Conservation (phyloP, 2,113 vertebrate species). For the Tor tambroides region DNA sequence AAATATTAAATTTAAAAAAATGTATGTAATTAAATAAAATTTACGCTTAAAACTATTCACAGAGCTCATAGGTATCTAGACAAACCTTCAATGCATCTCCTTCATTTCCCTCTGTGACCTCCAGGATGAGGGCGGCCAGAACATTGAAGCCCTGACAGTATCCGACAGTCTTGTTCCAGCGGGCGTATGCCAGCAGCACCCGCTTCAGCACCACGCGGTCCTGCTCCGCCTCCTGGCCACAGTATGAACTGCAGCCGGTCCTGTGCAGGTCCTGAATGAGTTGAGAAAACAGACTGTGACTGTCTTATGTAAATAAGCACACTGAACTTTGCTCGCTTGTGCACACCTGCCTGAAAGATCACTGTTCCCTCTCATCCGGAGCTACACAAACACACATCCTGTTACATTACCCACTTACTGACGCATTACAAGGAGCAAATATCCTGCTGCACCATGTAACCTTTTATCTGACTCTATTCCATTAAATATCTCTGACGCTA, state of each 20-base stretch:
- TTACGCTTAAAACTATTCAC: too few species aligned
- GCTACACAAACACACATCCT: slow-evolving; percentile 14
- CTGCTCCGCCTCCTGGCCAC: slow-evolving; percentile 88
- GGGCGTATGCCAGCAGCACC: slow-evolving; percentile 85
- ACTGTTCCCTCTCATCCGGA: slow-evolving; percentile 34
- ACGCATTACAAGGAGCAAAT: slow-evolving; percentile 63
- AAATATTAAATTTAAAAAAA: too few species aligned
- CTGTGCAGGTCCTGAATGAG: slow-evolving; percentile 74
- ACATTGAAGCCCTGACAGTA: slow-evolving; percentile 93
- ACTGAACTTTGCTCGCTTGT: slow-evolving; percentile 51
- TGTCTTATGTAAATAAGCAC: neutral
- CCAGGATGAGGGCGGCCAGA: slow-evolving; percentile 86
- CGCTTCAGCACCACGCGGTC: slow-evolving; percentile 87
- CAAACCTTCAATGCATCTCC: slow-evolving; percentile 87
- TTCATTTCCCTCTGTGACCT: slow-evolving; percentile 88
- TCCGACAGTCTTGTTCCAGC: slow-evolving; percentile 89
- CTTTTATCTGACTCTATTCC: slow-evolving; percentile 10
- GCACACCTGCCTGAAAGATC: slow-evolving; percentile 2
- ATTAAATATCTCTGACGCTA: slow-evolving; percentile 5
- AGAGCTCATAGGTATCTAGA: too few species aligned
- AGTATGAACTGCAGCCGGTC: slow-evolving; percentile 89
- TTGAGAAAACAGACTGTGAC: neutral
- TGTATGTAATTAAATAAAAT: too few species aligned
- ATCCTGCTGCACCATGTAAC: slow-evolving; percentile 50
- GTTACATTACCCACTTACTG: slow-evolving; percentile 63